Evolutionary conservation across 1,140 invertebrate species (phyloP).

Genomic region (Anastrepha ludens): DNA sequence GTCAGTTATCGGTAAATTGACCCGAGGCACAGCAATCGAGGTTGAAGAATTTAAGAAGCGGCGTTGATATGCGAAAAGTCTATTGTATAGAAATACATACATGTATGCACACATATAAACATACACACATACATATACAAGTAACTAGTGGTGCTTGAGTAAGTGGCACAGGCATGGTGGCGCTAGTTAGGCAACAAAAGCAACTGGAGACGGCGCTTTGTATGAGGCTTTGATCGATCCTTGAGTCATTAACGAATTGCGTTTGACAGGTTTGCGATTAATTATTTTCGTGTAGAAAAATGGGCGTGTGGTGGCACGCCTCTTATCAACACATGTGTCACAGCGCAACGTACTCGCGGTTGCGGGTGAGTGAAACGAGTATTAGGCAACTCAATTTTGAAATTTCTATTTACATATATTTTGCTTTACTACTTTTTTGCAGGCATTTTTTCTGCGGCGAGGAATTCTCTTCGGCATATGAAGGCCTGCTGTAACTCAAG

Average conservation of each 20-base stretch:
- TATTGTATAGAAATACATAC: background rate
- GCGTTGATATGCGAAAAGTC: conserved; percentile 45
- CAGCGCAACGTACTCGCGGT: background rate
- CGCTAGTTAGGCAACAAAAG: background rate
- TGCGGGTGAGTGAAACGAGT: background rate
- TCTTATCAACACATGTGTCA: conserved; percentile 43
- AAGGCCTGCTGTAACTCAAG: too few species aligned
- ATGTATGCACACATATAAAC: background rate
- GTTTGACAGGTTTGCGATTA: conserved; percentile 52
- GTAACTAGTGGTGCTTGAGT: background rate
- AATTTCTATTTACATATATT: background rate
- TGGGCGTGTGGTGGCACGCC: background rate
- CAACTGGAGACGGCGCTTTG: background rate
- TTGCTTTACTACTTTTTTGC: background rate
- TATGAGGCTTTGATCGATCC: background rate
- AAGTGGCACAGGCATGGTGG: background rate
- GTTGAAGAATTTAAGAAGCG: conserved; percentile 44
- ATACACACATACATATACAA: background rate
- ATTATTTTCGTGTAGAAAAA: conserved; percentile 44
- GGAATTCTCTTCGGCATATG: too few species aligned
- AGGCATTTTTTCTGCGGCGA: too few species aligned
- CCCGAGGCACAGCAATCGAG: conserved; percentile 34
- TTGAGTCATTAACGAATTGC: conserved; percentile 40
- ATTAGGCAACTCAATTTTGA: conserved; percentile 7
- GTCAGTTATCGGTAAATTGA: conserved; percentile 43